Percentiles rank a stretch among this genome's conserved stretches.
phyloP scores from a whole-genome alignment of 2,113 vertebrate genomes.

The Hymenochirus boettgeri region DNA sequence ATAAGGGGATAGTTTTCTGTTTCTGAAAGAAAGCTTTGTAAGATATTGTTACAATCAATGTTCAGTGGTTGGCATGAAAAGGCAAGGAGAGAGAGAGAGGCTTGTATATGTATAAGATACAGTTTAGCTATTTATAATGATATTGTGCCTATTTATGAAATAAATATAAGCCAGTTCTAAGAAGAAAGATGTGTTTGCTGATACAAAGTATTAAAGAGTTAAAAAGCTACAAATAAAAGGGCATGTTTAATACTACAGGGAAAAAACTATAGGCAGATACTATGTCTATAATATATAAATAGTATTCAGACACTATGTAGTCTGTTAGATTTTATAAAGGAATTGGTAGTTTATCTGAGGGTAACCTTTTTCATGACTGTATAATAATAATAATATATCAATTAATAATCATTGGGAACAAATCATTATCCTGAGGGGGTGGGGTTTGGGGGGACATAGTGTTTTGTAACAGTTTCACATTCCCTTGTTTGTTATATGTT shows the following conservation, averaged over 20 bases:
- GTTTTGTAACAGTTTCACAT: constrained; percentile 95
- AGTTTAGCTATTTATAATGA: constrained; percentile 75
- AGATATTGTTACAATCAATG: constrained; percentile 65
- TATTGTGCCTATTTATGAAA: constrained; percentile 93
- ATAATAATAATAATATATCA: constrained; percentile 60
- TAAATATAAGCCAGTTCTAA: constrained; percentile 56
- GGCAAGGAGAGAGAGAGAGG: too few species aligned
- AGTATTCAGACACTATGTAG: constrained; percentile 99
- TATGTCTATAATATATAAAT: constrained; percentile 97
- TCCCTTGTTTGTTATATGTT: constrained; percentile 98
- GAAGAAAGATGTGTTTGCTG: constrained; percentile 54
- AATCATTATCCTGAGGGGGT: too few species aligned
- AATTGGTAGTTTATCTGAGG: constrained; percentile 89
- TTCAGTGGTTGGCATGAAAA: constrained; percentile 77
- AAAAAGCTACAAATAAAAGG: constrained; percentile 50
- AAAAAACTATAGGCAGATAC: constrained; percentile 95
- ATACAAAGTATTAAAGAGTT: constrained; percentile 55
- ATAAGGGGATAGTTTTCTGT: constrained; percentile 55
- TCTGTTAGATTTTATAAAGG: constrained; percentile 99
- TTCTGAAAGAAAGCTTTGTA: constrained; percentile 72
- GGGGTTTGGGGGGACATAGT: constrained; percentile 74
- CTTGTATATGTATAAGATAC: constrained; percentile 84
- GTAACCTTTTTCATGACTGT: constrained; percentile 81
- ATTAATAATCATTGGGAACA: constrained; percentile 33
- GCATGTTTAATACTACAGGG: constrained; percentile 79